Evolutionary conservation across 2,888 invertebrate genomes (phyloP).

Genomic region (Pollenia labialis): DNA sequence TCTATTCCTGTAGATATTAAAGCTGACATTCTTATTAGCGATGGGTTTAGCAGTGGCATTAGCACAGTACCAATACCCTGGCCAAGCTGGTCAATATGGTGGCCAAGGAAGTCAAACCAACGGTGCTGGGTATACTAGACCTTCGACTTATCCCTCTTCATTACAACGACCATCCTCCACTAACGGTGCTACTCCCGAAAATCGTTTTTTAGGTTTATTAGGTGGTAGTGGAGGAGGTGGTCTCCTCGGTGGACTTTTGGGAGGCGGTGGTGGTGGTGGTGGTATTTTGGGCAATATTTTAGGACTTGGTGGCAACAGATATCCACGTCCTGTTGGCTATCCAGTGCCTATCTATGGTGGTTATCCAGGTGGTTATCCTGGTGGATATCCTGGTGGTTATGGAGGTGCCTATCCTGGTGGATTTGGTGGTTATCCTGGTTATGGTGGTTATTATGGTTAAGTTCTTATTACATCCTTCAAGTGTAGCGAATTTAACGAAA

Average conservation of each 20-base stretch:
- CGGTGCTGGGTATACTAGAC: not conserved
- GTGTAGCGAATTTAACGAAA: not conserved
- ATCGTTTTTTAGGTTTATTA: constrained; percentile 77
- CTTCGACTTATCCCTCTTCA: not conserved
- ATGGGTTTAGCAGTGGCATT: not conserved
- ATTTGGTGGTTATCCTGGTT: constrained; percentile 44
- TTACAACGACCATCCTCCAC: not conserved
- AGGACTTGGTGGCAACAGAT: constrained; percentile 43
- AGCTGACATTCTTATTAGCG: not conserved
- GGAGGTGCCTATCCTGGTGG: constrained; percentile 37
- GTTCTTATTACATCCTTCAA: not conserved
- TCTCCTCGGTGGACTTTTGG: constrained; percentile 56
- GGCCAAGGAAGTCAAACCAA: not conserved
- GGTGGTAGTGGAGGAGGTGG: constrained; percentile 76
- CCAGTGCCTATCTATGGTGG: constrained; percentile 31
- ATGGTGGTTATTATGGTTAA: constrained; percentile 51
- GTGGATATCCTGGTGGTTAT: constrained; percentile 48
- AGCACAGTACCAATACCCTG: constrained; percentile 43
- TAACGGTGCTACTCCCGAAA: constrained; percentile 61
- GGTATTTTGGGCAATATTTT: constrained; percentile 49
- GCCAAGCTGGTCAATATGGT: constrained; percentile 22
- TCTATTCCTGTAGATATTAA: constrained; percentile 15
- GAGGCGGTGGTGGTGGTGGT: constrained; percentile 50
- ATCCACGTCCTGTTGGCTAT: not conserved
- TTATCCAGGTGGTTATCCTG: constrained; percentile 18